A percentile compares a stretch with the other conserved stretches of the same genome.
Evolutionary conservation across 2,797 vertebrate species (phyloP).

Genomic region (Onychomys torridus): DNA sequence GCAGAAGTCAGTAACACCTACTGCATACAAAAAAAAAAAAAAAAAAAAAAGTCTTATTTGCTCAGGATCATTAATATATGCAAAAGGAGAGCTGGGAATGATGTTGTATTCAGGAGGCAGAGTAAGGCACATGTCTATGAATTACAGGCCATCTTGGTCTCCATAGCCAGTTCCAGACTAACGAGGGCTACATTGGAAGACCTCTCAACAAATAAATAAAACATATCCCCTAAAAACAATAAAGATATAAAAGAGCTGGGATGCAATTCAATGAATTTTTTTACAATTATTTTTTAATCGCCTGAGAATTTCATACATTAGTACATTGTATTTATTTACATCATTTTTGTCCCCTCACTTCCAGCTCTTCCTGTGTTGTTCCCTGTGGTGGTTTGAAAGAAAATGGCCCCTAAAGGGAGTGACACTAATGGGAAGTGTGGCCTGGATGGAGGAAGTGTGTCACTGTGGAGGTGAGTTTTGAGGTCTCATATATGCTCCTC

Average conservation of each 20-base stretch:
- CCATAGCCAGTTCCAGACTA: background rate
- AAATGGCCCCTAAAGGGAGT: too few species aligned
- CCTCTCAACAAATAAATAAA: background rate
- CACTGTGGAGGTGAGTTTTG: too few species aligned
- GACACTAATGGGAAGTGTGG: too few species aligned
- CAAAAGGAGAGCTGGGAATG: background rate
- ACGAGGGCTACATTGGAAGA: background rate
- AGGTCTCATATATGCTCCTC: too few species aligned
- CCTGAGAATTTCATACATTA: background rate
- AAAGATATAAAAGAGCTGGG: background rate
- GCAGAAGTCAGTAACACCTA: background rate
- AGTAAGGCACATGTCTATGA: background rate
- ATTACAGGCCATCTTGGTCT: background rate
- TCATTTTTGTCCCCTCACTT: background rate
- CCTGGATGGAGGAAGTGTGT: too few species aligned
- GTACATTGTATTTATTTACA: background rate
- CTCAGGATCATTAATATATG: background rate
- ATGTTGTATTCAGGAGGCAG: background rate
- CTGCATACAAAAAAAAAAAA: background rate
- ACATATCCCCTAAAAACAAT: background rate
- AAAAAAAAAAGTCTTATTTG: background rate
- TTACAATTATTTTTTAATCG: background rate
- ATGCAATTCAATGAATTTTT: background rate
- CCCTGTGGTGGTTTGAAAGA: too few species aligned
- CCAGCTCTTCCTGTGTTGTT: background rate